phyloP scores from a whole-genome alignment of 2,797 vertebrate genomes.

The Mus minutoides region DNA sequence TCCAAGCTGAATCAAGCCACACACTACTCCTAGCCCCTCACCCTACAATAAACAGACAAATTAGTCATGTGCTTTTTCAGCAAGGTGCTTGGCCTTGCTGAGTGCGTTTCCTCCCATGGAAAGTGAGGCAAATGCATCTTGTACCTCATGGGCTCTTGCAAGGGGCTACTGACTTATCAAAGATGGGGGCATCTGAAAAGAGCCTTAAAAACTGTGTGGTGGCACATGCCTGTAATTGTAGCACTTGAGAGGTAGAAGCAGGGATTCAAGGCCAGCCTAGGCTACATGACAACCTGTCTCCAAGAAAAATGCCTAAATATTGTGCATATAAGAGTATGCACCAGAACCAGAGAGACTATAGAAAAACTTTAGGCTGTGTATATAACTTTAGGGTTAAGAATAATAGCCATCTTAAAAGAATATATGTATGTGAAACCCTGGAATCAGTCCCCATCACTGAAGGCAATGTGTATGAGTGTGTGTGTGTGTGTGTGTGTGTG shows the following conservation, averaged over 20 bases:
- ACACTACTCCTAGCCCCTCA: background rate
- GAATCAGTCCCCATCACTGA: background rate
- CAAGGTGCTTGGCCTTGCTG: slow-evolving; percentile 40
- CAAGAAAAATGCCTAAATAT: background rate
- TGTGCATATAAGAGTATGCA: background rate
- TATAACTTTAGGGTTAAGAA: slow-evolving; percentile 60
- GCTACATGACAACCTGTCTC: background rate
- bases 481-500: background rate
- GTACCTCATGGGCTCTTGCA: slow-evolving; percentile 19
- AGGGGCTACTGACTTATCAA: slow-evolving; percentile 32
- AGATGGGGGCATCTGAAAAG: slow-evolving; percentile 58
- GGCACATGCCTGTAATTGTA: background rate
- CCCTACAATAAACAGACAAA: background rate
- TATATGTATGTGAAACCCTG: background rate
- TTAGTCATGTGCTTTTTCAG: slow-evolving; percentile 56
- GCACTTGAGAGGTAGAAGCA: background rate
- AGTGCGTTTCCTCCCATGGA: slow-evolving; percentile 16
- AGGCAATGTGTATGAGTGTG: background rate
- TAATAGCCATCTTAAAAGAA: slow-evolving; percentile 53
- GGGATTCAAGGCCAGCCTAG: background rate
- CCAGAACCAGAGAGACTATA: background rate
- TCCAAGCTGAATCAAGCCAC: slow-evolving; percentile 56
- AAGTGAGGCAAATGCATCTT: background rate
- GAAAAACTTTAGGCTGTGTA: background rate
- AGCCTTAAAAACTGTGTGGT: background rate